Conservation (phyloP, 2,888 invertebrate genomes). For the Limnephilus marmoratus region DNA sequence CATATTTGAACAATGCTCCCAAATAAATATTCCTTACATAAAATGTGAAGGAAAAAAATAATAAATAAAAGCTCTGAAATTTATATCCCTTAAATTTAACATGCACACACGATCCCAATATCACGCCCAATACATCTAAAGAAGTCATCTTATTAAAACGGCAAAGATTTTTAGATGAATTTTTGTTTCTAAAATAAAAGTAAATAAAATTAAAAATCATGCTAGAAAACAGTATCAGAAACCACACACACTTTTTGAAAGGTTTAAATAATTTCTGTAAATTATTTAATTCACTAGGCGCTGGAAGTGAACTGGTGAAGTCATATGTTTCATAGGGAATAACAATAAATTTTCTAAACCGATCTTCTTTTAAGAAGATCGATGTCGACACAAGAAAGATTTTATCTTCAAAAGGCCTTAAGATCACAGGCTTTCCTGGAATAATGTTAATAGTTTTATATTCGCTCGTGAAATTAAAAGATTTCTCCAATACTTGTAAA, state of each 20-base stretch:
- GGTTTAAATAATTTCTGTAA: conserved; percentile 35
- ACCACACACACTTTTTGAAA: not conserved
- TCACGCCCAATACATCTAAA: not conserved
- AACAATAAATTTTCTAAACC: not conserved
- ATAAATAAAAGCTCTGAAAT: not conserved
- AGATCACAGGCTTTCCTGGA: too few species aligned
- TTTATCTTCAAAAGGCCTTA: not conserved
- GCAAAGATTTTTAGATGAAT: not conserved
- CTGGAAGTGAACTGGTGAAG: not conserved
- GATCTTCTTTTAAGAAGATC: not conserved
- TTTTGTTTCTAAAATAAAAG: not conserved
- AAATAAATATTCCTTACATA: conserved; percentile 34
- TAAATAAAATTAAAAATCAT: not conserved
- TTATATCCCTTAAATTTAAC: not conserved
- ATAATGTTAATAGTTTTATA: not conserved
- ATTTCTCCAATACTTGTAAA: not conserved
- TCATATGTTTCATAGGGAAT: not conserved
- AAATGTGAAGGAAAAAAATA: conserved; percentile 31
- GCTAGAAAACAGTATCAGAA: not conserved
- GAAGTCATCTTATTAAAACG: not conserved
- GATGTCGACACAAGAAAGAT: not conserved
- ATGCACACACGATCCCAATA: not conserved
- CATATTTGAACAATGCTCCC: not conserved
- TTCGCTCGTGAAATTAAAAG: not conserved
- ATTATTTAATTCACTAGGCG: not conserved